These are phyloP conservation scores for Subacronicta megacephala DNA, from an alignment of 2,888 invertebrate species.

Conservation along the genomic window DNA sequence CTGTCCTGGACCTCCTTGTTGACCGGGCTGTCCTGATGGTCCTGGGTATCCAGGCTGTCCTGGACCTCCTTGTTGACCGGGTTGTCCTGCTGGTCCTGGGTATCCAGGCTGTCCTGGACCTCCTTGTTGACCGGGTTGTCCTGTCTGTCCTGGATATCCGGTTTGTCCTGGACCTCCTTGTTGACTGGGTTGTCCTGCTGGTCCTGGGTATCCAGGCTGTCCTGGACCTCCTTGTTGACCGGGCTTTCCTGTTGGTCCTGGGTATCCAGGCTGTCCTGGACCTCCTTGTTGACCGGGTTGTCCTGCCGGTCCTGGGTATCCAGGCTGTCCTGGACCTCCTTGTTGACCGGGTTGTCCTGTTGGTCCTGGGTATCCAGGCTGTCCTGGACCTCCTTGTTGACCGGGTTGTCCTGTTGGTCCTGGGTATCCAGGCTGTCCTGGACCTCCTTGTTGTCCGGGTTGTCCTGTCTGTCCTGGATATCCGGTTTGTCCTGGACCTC, in stretches of 20 bases:
- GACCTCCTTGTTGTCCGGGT: neutral
- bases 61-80: no score
- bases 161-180: constrained; percentile 19
- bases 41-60: no score
- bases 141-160: constrained; percentile 19
- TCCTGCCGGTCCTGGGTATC: constrained; percentile 3
- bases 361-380: constrained; percentile 26
- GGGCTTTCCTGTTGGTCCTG: constrained; percentile 16
- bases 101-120: constrained; percentile 15
- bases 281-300: constrained; percentile 11
- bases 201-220: constrained; percentile 1
- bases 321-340: constrained; percentile 11
- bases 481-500: constrained; percentile 12
- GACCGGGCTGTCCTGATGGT: no score
- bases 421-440: constrained; percentile 4
- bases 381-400: constrained; percentile 6
- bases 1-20: no score
- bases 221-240: no score
- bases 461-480: constrained; percentile 14
- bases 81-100: no score
- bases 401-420: constrained; percentile 11
- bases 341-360: no score
- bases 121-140: constrained; percentile 10
- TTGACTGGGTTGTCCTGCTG: no score
- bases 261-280: constrained; percentile 29